Percentiles rank a stretch among this genome's conserved stretches.
These are phyloP conservation scores for Poeciliopsis presidionis DNA, from an alignment of 2,797 vertebrate species.

Conservation along the genomic window DNA sequence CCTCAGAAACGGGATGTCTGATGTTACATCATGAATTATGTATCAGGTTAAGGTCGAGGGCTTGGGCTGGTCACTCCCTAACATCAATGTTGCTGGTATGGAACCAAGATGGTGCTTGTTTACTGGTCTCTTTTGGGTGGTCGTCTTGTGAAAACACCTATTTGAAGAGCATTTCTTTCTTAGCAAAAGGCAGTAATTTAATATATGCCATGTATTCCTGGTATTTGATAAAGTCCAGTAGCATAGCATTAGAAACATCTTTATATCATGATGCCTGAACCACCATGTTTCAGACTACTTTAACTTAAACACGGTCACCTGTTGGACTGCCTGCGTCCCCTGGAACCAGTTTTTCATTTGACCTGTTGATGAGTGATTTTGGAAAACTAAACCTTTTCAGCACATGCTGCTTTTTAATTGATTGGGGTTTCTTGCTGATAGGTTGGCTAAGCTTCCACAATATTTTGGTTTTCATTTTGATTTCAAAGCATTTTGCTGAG, in stretches of 20 bases:
- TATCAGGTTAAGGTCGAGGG: background rate
- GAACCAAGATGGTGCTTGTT: background rate
- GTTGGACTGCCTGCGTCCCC: background rate
- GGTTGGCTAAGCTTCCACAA: background rate
- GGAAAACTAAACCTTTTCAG: background rate
- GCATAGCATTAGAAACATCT: background rate
- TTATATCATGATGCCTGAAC: background rate
- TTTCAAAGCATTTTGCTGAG: background rate
- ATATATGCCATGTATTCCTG: background rate
- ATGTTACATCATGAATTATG: background rate
- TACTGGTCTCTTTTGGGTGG: background rate
- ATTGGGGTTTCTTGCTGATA: background rate
- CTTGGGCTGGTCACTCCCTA: background rate
- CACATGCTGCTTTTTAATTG: background rate
- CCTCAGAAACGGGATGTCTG: background rate
- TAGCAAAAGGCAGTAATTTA: background rate
- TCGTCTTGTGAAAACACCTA: background rate
- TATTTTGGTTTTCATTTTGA: background rate
- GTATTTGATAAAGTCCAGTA: background rate
- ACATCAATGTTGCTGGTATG: background rate
- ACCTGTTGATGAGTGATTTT: background rate
- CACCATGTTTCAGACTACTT: background rate
- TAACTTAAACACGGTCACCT: too few species aligned
- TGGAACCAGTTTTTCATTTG: background rate
- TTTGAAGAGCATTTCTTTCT: background rate